Percentiles rank a stretch among this genome's conserved stretches.
Evolutionary conservation across 2,797 vertebrate genomes (phyloP).

Genomic region (Lacerta agilis): DNA sequence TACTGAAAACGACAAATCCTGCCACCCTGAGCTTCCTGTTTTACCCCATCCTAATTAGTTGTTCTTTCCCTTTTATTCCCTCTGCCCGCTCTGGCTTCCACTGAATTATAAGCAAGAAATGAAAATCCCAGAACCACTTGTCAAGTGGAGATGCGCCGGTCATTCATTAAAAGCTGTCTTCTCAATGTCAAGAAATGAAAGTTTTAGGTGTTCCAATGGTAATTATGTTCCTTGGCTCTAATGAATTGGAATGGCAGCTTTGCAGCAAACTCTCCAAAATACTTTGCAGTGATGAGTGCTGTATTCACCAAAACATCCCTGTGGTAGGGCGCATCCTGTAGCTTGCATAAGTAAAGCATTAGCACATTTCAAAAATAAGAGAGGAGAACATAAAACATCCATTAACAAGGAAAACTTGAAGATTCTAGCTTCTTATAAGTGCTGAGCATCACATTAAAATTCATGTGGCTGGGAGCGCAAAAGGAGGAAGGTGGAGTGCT

Average conservation of each 20-base stretch:
- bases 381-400: slow-evolving; percentile 15
- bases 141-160: background rate
- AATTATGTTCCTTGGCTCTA: background rate
- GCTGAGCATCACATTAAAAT: slow-evolving; percentile 19
- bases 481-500: background rate
- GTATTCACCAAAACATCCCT: background rate
- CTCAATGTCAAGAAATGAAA: background rate
- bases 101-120: background rate
- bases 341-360: background rate
- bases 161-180: background rate
- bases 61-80: too few relatives aligned
- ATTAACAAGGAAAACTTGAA: slow-evolving; percentile 7
- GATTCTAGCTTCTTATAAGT: slow-evolving; percentile 6
- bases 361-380: slow-evolving; percentile 8
- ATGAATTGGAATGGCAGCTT: background rate
- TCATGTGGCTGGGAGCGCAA: background rate
- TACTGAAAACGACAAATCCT: too few relatives aligned
- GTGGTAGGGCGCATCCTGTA: background rate
- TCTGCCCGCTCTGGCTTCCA: background rate
- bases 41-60: too few relatives aligned
- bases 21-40: too few relatives aligned
- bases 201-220: background rate
- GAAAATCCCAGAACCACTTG: background rate
- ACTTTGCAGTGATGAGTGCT: background rate
- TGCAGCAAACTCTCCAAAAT: background rate